Conservation (phyloP, 2,888 invertebrate genomes). For the Halictus ligatus region DNA sequence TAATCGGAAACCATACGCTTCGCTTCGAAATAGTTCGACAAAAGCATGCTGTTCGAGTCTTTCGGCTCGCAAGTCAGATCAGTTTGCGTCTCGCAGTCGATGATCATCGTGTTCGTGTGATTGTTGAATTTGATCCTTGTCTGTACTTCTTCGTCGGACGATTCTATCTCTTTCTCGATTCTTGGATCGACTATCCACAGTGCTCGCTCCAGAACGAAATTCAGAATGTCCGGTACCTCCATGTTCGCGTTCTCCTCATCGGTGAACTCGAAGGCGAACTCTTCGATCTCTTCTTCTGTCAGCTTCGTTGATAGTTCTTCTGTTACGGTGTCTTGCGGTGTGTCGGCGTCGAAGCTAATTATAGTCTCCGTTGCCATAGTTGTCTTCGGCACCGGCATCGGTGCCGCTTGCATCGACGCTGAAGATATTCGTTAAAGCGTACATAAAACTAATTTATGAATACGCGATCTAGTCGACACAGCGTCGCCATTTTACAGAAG, state of each 20-base stretch:
- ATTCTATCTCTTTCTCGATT: neutral
- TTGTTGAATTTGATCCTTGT: constrained; percentile 67
- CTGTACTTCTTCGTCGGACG: constrained; percentile 45
- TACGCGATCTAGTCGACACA: no score
- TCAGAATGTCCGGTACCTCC: constrained; percentile 56
- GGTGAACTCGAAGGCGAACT: neutral
- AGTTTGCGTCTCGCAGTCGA: constrained; percentile 69
- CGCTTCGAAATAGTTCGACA: constrained; percentile 58
- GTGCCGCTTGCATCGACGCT: constrained; percentile 58
- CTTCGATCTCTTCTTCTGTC: neutral
- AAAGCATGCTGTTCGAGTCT: constrained; percentile 68
- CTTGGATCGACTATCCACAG: constrained; percentile 70
- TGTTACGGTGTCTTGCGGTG: neutral
- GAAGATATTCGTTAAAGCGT: neutral
- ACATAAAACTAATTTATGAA: neutral
- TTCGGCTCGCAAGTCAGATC: constrained; percentile 70
- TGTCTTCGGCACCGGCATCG: constrained; percentile 63
- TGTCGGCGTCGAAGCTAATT: constrained; percentile 49
- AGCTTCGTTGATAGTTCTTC: constrained; percentile 22
- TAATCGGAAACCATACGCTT: constrained; percentile 49
- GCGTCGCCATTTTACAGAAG: no score
- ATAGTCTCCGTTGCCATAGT: constrained; percentile 59
- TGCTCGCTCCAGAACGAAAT: constrained; percentile 62
- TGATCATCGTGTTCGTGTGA: constrained; percentile 43
- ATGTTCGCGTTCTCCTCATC: constrained; percentile 24